phyloP scores from a whole-genome alignment of 2,888 invertebrate species.

The Dyspetes luteomarginatus region DNA sequence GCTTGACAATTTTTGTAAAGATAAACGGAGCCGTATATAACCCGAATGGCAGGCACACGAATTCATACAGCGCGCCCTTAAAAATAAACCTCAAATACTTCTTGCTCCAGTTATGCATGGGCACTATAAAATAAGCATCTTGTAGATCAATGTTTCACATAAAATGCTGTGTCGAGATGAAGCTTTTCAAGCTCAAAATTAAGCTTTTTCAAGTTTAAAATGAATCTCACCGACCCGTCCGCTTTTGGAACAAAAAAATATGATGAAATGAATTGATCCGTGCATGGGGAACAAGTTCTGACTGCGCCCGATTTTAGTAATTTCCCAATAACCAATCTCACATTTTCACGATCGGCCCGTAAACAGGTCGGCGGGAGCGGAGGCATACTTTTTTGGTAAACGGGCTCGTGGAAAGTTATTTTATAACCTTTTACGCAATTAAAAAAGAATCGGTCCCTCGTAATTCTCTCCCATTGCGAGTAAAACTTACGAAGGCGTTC shows the following conservation, averaged over 20 bases:
- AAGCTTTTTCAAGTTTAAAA: slow-evolving; percentile 65
- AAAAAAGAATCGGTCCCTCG: slow-evolving; percentile 46
- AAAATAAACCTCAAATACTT: slow-evolving; percentile 55
- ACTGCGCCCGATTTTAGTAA: slow-evolving; percentile 47
- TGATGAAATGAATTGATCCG: slow-evolving; percentile 51
- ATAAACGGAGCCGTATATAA: slow-evolving; percentile 49
- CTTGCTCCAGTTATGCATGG: slow-evolving; percentile 32
- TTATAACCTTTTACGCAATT: slow-evolving; percentile 21
- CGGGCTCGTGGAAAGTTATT: slow-evolving; percentile 25
- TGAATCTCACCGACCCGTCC: slow-evolving; percentile 56
- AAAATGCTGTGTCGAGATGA: slow-evolving; percentile 61
- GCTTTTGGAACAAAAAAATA: slow-evolving; percentile 61
- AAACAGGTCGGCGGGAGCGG: slow-evolving; percentile 6
- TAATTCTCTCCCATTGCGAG: slow-evolving; percentile 53
- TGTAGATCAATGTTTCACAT: slow-evolving; percentile 55
- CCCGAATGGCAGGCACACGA: slow-evolving; percentile 46
- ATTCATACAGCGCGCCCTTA: slow-evolving; percentile 39
- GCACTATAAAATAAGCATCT: slow-evolving; percentile 55
- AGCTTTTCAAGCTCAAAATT: slow-evolving; percentile 65
- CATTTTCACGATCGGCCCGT: neutral
- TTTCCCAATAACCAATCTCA: slow-evolving; percentile 30
- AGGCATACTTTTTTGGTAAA: slow-evolving; percentile 7
- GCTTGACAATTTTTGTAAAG: slow-evolving; percentile 59
- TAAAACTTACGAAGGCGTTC: slow-evolving; percentile 58
- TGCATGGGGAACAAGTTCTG: slow-evolving; percentile 22